Conservation (phyloP, 2,113 vertebrate genomes). For the Microtus richardsoni region DNA sequence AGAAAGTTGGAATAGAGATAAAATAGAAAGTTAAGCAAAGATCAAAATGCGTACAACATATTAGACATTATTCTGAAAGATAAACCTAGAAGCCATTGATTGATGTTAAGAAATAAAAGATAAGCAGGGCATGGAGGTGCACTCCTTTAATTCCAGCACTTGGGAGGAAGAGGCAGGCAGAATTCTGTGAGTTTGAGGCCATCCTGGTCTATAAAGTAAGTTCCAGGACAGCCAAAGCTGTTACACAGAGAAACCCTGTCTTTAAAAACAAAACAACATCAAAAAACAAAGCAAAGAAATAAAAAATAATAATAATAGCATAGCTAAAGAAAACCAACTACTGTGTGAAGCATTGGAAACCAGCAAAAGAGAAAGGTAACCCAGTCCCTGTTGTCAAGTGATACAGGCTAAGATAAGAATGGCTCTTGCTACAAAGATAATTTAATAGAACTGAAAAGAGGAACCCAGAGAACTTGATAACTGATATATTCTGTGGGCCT, state of each 20-base stretch:
- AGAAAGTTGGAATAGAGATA: background rate
- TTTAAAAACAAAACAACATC: background rate
- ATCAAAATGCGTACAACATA: background rate
- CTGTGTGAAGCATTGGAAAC: background rate
- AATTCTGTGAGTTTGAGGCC: background rate
- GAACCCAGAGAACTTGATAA: background rate
- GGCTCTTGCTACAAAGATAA: background rate
- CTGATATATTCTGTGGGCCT: background rate
- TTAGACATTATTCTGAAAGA: background rate
- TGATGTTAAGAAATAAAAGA: background rate
- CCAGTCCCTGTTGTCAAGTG: background rate
- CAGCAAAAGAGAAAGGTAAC: background rate
- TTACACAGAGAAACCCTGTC: background rate
- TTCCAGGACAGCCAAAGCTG: background rate
- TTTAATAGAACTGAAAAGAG: background rate
- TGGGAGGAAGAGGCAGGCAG: background rate
- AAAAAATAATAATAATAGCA: background rate
- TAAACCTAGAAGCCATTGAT: background rate
- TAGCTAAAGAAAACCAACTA: background rate
- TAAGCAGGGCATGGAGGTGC: background rate
- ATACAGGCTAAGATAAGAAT: background rate
- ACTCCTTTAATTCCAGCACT: background rate
- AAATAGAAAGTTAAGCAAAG: conserved; percentile 14
- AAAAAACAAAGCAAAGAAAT: background rate
- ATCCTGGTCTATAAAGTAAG: background rate